Base-by-base conservation (phyloP, 2,113 vertebrate genomes). In the Nibea albiflora region DNA sequence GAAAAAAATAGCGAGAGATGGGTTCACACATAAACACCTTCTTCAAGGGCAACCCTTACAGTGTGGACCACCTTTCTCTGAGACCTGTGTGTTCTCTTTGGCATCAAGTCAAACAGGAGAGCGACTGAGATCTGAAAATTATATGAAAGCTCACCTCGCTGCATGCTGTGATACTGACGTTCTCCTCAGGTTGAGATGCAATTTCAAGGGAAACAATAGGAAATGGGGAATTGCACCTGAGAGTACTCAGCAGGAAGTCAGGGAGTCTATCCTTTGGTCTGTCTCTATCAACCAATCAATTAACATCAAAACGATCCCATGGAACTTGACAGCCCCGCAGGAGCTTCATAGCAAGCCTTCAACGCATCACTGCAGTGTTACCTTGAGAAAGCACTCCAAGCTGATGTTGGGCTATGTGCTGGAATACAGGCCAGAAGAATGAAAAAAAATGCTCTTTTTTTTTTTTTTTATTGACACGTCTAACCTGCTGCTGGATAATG, bases 201-300 rank as follows among this genome's bases (percentile, higher is more conserved):
- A 88, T 89, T 90, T 85, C 73, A 53, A 80, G 73, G 62, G 73
- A 82, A 73, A 88, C 70, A 65, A 78, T 69, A 44, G 64, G 35
- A 56, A 78, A 79, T 24, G 65, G 72, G 78, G 76, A 85, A 88
- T 76, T 65, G 53, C 67, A 76, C 76, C 75, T 74, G 52, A 26
- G 74, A 80, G 75, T 62, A 47, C 82, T 50, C 88, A 80, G 89
- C 77, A 52, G 85, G 88, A 83, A 76, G 81, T 70, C 16, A 22
- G n/a, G n/a, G 58, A 69, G 79, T 91, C 60, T 78, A 28, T 84
- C 66, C 77, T 73, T 85, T 79, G 50, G 65, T 78, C 71, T 75
- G 84, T 90, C 78, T 89, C 83, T 78, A 84, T 92, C 89, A 92
- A 90, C 82, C 90, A 79, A 92, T 94, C 89, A 93, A 92, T 94